Conservation (phyloP, 1,140 invertebrate species). For the Heliconius melpomene region DNA sequence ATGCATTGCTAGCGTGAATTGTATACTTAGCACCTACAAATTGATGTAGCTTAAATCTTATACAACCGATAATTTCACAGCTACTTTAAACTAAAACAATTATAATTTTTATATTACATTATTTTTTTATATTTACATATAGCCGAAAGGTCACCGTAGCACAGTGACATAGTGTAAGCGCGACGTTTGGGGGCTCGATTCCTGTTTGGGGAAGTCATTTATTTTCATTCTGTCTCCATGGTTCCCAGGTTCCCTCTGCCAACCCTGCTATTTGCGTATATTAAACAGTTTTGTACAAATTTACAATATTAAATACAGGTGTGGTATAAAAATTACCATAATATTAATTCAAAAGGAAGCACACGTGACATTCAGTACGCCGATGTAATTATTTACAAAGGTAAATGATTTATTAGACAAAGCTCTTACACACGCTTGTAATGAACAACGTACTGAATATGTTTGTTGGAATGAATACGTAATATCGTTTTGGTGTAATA, state of each 20-base stretch:
- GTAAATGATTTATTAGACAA: conserved; percentile 3
- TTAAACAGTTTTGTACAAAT: too few relatives aligned
- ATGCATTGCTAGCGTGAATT: not conserved
- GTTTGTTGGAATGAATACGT: not conserved
- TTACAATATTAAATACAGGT: not conserved
- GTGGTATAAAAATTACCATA: not conserved
- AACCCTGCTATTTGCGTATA: too few relatives aligned
- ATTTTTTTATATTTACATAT: not conserved
- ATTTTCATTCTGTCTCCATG: too few relatives aligned
- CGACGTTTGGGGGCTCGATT: too few relatives aligned
- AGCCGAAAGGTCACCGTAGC: too few relatives aligned
- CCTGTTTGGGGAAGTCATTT: too few relatives aligned
- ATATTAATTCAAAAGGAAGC: not conserved
- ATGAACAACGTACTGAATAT: not conserved
- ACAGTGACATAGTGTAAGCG: too few relatives aligned
- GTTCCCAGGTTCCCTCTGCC: too few relatives aligned
- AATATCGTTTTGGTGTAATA: not conserved
- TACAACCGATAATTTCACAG: not conserved
- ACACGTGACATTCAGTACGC: not conserved
- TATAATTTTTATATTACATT: not conserved
- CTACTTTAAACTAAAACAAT: not conserved
- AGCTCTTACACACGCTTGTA: not conserved
- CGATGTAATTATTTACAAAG: not conserved
- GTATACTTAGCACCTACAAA: not conserved
- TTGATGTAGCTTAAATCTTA: not conserved